Conservation (phyloP, 2,888 invertebrate genomes). For the Serrognathus titanus region DNA sequence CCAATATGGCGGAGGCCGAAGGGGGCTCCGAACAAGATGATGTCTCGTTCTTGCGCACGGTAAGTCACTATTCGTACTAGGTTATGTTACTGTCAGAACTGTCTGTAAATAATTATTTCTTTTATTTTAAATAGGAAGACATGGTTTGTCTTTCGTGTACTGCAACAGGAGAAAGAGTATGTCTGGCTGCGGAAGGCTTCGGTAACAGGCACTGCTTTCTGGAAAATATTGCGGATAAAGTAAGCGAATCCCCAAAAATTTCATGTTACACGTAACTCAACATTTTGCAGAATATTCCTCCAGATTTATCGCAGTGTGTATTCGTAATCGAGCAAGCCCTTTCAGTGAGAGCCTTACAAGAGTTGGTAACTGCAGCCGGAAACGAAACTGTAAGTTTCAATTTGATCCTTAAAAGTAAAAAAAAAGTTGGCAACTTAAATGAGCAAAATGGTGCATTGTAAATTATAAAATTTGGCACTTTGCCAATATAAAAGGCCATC, state of each 20-base stretch:
- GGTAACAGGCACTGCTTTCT: conserved; percentile 99
- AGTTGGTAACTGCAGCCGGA: conserved; percentile 94
- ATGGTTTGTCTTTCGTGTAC: conserved; percentile 99
- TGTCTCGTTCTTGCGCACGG: conserved; percentile 98
- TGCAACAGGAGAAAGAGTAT: conserved; percentile 94
- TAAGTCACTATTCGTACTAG: conserved; percentile 55
- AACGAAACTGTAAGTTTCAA: conserved; percentile 78
- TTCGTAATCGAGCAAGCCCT: conserved; percentile 99
- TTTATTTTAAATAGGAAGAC: conserved; percentile 79
- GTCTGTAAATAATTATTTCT: conserved; percentile 8
- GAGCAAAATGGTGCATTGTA: too few species aligned
- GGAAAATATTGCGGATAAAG: conserved; percentile 98
- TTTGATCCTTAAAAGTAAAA: not conserved
- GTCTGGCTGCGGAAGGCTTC: conserved; percentile 98
- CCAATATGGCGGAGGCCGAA: conserved; percentile 84
- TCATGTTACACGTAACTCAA: not conserved
- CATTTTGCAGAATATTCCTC: conserved; percentile 79
- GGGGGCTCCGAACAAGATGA: conserved; percentile 99
- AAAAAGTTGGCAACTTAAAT: too few species aligned
- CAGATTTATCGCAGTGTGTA: conserved; percentile 96
- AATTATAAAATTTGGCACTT: not conserved
- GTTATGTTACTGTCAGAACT: conserved; percentile 6
- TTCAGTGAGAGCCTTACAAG: conserved; percentile 97
- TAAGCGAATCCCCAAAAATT: conserved; percentile 40
- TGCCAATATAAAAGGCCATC: conserved; percentile 13